phyloP scores from a whole-genome alignment of 2,797 vertebrate genomes.

The Sebastes oblongus region DNA sequence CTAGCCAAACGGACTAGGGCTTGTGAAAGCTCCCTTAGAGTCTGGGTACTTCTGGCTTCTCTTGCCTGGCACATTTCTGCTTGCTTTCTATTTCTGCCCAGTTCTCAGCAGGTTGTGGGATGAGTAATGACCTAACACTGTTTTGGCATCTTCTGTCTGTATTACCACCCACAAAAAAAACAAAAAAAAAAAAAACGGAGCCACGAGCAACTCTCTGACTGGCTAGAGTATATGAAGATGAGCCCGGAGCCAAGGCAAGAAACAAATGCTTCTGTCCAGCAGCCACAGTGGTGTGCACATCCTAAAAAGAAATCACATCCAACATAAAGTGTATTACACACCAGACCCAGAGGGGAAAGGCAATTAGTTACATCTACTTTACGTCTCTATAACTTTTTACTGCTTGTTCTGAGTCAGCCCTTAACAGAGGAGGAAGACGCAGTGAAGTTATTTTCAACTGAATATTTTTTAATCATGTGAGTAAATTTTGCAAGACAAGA shows the following conservation, averaged over 20 bases:
- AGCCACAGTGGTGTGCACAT: slow-evolving; percentile 6
- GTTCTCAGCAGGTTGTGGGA: slow-evolving; percentile 31
- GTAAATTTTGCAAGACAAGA: slow-evolving; percentile 38
- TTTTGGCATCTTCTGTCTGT: slow-evolving; percentile 53
- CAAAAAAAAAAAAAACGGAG: slow-evolving; percentile 11
- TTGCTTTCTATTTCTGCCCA: slow-evolving; percentile 5
- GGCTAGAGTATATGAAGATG: slow-evolving; percentile 15
- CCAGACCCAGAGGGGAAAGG: slow-evolving; percentile 10
- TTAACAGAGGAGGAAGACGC: neutral
- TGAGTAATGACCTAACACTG: slow-evolving; percentile 59
- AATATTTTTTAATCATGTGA: slow-evolving; percentile 34
- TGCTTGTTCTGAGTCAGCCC: neutral
- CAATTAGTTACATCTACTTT: slow-evolving; percentile 38
- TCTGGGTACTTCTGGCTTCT: neutral
- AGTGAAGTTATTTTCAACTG: slow-evolving; percentile 14
- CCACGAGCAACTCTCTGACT: slow-evolving; percentile 37
- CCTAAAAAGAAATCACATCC: neutral
- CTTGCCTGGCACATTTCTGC: slow-evolving; percentile 23
- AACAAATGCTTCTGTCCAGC: slow-evolving; percentile 46
- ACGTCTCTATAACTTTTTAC: slow-evolving; percentile 14
- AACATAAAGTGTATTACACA: slow-evolving; percentile 16
- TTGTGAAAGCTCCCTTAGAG: too few species aligned
- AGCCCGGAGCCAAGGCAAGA: slow-evolving; percentile 31
- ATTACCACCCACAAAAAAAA: slow-evolving; percentile 26
- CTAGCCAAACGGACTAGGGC: too few species aligned